Base-by-base conservation (phyloP, 2,888 invertebrate species). In the Ferrisia virgata region DNA sequence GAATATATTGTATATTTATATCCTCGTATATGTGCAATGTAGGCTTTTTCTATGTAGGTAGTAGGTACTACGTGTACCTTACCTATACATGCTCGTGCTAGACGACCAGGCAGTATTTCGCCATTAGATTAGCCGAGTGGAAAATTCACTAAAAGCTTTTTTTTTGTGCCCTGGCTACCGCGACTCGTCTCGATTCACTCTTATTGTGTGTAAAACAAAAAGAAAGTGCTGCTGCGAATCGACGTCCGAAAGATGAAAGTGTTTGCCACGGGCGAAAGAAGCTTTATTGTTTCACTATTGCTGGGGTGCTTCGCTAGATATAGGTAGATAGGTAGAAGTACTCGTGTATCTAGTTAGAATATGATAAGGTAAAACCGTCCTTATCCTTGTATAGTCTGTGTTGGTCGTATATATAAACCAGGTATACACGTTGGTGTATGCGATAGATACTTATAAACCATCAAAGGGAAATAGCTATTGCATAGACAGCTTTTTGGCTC, bases 201-300 rank as follows among this genome's bases (percentile, higher is more conserved):
- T 76, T 76, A 64, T 64, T 28, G 15, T 15, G 53, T 31, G 31
- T 76, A 76, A 76, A 76, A 76, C 72, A 76, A 76, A 36, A 36
- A 76, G 22, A 18, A 76, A 76, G 72, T 76, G 36, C 72, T 69
- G 69, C 5, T 76, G 1, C 72, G 72, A 76, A 76, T 76, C 72
- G 72, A 76, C 72, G 72, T 76, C 72, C 72, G 64, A 76, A 76
- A 76, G 72, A 76, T 76, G 72, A 76, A 76, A 76, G 72, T 76
- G 72, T 76, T 76, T 76, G 72, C 72, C 72, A 13, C 28, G 4
- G 72, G 72, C 72, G 36, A 76, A 76, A 76, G 72, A 76, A 76
- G 72, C 72, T 76, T 76, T 76, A 76, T 76, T 76, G 72, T 76
- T 76, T 36, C 31, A 28, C 31, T 69, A 69, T 33, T 33, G 36